Percentiles rank a stretch among this genome's conserved stretches.
Conservation (phyloP, 2,113 vertebrate species). For the Prolemur simus region DNA sequence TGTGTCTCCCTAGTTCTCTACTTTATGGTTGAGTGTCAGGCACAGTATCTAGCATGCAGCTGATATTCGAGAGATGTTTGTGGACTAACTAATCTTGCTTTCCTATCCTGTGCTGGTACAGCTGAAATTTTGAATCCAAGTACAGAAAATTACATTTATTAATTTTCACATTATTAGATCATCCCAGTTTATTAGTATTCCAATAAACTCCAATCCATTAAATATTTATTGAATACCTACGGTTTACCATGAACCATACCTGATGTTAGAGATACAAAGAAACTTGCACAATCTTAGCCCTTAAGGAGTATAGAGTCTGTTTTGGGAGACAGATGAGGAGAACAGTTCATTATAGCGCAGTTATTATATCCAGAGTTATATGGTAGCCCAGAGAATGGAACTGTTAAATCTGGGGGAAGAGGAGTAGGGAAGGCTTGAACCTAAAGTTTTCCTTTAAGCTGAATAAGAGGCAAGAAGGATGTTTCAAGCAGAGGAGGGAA, state of each 20-base stretch:
- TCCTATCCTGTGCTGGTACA: neutral
- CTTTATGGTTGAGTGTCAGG: neutral
- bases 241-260: neutral
- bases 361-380: neutral
- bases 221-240: neutral
- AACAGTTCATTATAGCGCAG: neutral
- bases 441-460: neutral
- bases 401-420: neutral
- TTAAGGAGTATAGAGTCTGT: neutral
- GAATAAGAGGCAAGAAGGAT: neutral
- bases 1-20: neutral
- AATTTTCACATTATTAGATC: slow-evolving; percentile 9
- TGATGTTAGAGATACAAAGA: neutral
- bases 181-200: slow-evolving; percentile 19
- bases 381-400: neutral
- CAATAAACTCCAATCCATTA: neutral
- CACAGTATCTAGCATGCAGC: neutral
- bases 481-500: neutral
- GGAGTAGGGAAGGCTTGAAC: neutral
- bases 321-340: neutral
- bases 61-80: neutral
- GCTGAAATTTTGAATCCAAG: neutral
- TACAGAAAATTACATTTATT: slow-evolving; percentile 6
- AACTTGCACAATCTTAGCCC: neutral
- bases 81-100: neutral